phyloP scores from a whole-genome alignment of 2,888 invertebrate species.

The Tetragonisca angustula region DNA sequence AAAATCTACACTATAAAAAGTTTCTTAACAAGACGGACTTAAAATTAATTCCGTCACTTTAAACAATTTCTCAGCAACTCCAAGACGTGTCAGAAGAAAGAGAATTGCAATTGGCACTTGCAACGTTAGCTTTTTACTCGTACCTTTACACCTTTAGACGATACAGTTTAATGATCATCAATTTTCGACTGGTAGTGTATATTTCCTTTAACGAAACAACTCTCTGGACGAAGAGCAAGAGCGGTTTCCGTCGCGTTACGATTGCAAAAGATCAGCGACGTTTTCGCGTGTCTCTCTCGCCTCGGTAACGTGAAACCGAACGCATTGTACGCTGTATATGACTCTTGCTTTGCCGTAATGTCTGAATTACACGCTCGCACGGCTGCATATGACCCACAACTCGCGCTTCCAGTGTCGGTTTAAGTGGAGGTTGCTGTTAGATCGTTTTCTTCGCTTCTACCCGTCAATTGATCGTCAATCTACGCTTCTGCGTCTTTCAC shows the following conservation, averaged over 20 bases:
- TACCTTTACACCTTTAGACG: too few relatives aligned
- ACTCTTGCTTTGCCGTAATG: conserved; percentile 66
- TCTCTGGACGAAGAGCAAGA: background rate
- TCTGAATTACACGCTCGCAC: conserved; percentile 73
- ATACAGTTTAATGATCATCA: too few relatives aligned
- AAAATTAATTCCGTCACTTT: too few relatives aligned
- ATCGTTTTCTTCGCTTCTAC: background rate
- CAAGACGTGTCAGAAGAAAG: too few relatives aligned
- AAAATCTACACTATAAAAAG: too few relatives aligned
- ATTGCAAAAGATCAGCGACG: conserved; percentile 54
- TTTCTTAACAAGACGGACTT: too few relatives aligned
- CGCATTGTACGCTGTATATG: conserved; percentile 72
- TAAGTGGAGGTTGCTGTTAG: conserved; percentile 25
- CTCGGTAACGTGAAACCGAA: conserved; percentile 78
- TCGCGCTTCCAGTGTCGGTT: conserved; percentile 41
- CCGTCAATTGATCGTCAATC: background rate
- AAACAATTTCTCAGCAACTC: too few relatives aligned
- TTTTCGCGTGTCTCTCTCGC: conserved; percentile 66
- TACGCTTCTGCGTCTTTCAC: too few relatives aligned
- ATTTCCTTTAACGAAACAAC: background rate
- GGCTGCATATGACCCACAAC: conserved; percentile 62
- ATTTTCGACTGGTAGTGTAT: background rate
- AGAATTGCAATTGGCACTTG: too few relatives aligned
- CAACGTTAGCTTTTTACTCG: too few relatives aligned
- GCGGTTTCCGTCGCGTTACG: conserved; percentile 21